Conservation (phyloP, 2,888 invertebrate species). For the Harpagoxenus sublaevis region DNA sequence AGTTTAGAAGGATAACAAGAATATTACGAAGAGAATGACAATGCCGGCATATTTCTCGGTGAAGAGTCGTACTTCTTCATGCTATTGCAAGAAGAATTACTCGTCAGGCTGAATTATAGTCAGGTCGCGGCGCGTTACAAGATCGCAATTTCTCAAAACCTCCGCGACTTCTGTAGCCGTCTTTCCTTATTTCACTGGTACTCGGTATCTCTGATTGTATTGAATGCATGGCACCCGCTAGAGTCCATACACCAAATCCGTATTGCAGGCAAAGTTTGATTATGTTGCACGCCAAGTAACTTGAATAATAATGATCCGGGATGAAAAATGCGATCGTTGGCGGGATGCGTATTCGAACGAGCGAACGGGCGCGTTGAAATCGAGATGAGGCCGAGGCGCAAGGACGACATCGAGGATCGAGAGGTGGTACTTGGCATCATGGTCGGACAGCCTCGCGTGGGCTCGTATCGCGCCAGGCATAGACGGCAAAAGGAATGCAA, state of each 20-base stretch:
- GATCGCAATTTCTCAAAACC: constrained; percentile 50
- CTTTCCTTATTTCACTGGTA: constrained; percentile 14
- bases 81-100: constrained; percentile 47
- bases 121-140: constrained; percentile 32
- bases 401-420: constrained; percentile 38
- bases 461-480: constrained; percentile 20
- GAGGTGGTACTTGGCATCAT: constrained; percentile 10
- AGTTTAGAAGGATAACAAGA: constrained; percentile 44
- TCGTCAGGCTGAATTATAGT: constrained; percentile 48
- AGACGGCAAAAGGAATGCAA: constrained; percentile 58
- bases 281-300: constrained; percentile 32
- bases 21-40: constrained; percentile 35
- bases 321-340: constrained; percentile 30
- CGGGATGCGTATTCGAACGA: background rate
- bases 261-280: constrained; percentile 28
- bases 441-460: constrained; percentile 31
- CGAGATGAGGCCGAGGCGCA: constrained; percentile 14
- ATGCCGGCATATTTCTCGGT: constrained; percentile 18
- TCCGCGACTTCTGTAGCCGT: constrained; percentile 9
- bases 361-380: constrained; percentile 28
- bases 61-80: constrained; percentile 16
- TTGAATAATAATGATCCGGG: constrained; percentile 31
- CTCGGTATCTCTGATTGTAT: constrained; percentile 29
- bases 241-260: constrained; percentile 25
- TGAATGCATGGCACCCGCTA: constrained; percentile 1